Evolutionary conservation across 2,888 invertebrate genomes (phyloP), one percentile per base, ranked within the genome.

Genomic region (Folsomia candida): DNA sequence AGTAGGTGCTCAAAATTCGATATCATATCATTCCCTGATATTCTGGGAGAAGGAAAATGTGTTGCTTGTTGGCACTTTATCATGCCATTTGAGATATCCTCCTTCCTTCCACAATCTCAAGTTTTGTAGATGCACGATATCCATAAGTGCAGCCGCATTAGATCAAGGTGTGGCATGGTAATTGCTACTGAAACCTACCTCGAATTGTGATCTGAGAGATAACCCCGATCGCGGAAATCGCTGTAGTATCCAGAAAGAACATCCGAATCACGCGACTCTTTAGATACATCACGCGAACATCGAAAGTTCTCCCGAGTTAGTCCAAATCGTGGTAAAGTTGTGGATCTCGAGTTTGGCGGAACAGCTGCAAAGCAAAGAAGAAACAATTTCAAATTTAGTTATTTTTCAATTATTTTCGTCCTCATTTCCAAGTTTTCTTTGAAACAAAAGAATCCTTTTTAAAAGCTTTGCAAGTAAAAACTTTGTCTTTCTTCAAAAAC

Each of bases 131-230:
- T n/a, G n/a, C n/a, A n/a, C n/a, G n/a, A n/a, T n/a, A n/a, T n/a
- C n/a, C n/a, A n/a, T n/a, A n/a, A n/a, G n/a, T n/a, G n/a, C n/a
- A n/a, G n/a, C n/a, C n/a, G n/a, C n/a, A n/a, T n/a, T n/a, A n/a
- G n/a, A n/a, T n/a, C n/a, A n/a, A n/a, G n/a, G n/a, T n/a, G n/a
- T n/a, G n/a, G n/a, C n/a, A n/a, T n/a, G n/a, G n/a, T n/a, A n/a
- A n/a, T n/a, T n/a, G n/a, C n/a, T n/a, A n/a, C n/a, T n/a, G n/a
- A n/a, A n/a, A n/a, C 81, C 80, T 83, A 90, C 90, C 90, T 89
- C 75, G 91, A 88, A 83, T 90, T 91, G 81, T 91, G 91, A 82
- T 92, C 92, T 81, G 91, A 91, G 76, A 91, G 86, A 82, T 92
- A 91, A 74, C 92, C 92, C 58, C 90, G 86, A 83, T 90, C 90